Evolutionary conservation across 2,797 vertebrate species (phyloP), one percentile per base, ranked within the genome.

Genomic region (Lindbergichthys nudifrons): DNA sequence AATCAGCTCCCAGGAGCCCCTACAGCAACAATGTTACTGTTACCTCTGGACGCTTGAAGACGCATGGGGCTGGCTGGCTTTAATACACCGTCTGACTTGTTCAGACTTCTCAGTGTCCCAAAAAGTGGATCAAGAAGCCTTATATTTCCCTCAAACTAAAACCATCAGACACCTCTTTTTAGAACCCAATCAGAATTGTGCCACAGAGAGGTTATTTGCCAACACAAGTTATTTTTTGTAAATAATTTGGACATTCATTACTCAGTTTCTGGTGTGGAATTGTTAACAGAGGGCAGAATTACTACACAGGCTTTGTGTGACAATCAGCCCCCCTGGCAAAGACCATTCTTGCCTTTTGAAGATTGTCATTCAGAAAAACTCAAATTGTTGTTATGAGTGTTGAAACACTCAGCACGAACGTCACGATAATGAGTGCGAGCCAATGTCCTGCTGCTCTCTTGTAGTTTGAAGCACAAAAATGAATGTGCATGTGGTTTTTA

Each of bases 401-500:
- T 51, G 59, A 77, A 72, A 18, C 65, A 77, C 77, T 83, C 80
- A 65, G 74, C 77, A 81, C 30, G 62, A 79, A 75, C 62, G 60
- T 80, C 57, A 58, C 23, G 43, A 79, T 76, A 82, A 84, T 75
- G 59, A 88, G 79, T 75, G 63, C 12, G 18, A 87, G 73, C 77
- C 81, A 75, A 57, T 67, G 68, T 89, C 86, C 87, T 91, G 77
- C 85, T 73, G 81, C 85, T 90, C 84, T 82, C 77, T 87, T 79
- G 77, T 80, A 83, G 79, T 84, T 72, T 78, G 69, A 92, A 93
- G 93, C 92, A 93, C 93, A 94, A 92, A 80, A 83, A 83, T 63
- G 61, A 91, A 89, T 88, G 91, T 93, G 90, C 91, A 90, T 86
- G 75, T 82, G 79, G 75, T 87, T 92, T 79, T 83, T 70, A 75